phyloP scores from a whole-genome alignment of 1,140 invertebrate species.

The Epicauta chinensis region DNA sequence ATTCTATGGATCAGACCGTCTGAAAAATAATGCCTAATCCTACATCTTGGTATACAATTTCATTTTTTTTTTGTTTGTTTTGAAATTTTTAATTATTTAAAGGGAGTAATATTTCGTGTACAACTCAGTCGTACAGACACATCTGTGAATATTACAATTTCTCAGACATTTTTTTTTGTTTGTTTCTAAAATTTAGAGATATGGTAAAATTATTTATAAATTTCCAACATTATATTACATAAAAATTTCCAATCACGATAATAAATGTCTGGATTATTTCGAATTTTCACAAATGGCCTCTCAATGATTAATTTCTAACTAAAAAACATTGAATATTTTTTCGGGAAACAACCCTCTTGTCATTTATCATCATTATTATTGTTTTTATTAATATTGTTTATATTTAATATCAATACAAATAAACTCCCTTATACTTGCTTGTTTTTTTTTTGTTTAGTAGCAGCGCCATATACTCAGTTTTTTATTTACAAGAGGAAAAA shows the following conservation, averaged over 20 bases:
- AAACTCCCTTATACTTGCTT: too few relatives aligned
- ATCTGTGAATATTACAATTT: constrained; percentile 25
- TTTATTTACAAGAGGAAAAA: background rate
- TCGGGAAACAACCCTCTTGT: too few relatives aligned
- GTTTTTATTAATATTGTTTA: too few relatives aligned
- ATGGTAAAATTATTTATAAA: constrained; percentile 26
- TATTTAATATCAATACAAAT: too few relatives aligned
- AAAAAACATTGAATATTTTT: background rate
- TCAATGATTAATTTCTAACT: constrained; percentile 13
- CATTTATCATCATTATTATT: too few relatives aligned
- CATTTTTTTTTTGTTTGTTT: too few relatives aligned
- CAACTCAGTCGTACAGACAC: constrained; percentile 14
- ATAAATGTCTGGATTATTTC: constrained; percentile 19
- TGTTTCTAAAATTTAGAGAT: constrained; percentile 1
- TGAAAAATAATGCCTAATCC: constrained; percentile 13
- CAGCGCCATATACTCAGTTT: too few relatives aligned
- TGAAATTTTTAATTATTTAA: background rate
- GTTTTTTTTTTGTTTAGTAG: too few relatives aligned
- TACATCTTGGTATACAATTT: constrained; percentile 22
- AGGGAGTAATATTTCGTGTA: constrained; percentile 12
- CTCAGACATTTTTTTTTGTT: constrained; percentile 10
- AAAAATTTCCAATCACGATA: constrained; percentile 21
- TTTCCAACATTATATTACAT: constrained; percentile 33
- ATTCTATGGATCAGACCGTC: constrained; percentile 40
- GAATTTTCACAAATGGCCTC: constrained; percentile 31